These are phyloP conservation scores for Esox niger DNA, from an alignment of 2,113 vertebrate species.

Conservation along the genomic window DNA sequence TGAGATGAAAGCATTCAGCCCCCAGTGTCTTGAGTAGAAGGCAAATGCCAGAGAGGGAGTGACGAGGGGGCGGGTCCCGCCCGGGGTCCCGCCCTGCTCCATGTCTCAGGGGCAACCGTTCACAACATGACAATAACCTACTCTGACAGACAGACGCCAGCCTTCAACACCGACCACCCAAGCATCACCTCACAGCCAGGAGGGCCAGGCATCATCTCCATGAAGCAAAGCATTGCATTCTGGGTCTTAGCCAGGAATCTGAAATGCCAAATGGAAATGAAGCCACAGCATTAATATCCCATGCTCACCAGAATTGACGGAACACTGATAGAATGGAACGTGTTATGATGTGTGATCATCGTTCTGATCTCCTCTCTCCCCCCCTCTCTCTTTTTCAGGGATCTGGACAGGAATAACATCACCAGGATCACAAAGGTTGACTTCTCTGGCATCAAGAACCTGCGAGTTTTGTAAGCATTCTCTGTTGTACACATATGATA, in stretches of 20 bases:
- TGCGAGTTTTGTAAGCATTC: slow-evolving; percentile 91
- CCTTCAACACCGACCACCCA: neutral
- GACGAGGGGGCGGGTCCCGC: neutral
- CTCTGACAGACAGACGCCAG: neutral
- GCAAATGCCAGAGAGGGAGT: neutral
- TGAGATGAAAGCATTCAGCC: neutral
- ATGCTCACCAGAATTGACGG: neutral
- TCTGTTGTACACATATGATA: neutral
- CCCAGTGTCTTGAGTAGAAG: neutral
- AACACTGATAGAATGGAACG: neutral
- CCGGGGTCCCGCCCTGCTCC: neutral
- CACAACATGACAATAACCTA: neutral
- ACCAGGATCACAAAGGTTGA: slow-evolving; percentile 93
- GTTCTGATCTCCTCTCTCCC: neutral
- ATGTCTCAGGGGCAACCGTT: neutral
- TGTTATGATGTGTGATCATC: neutral
- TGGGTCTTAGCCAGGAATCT: neutral
- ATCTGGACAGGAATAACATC: slow-evolving; percentile 96
- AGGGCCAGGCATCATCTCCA: neutral
- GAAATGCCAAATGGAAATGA: too few relatives aligned
- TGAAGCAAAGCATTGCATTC: neutral
- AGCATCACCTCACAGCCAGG: neutral
- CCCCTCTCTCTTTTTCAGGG: slow-evolving; percentile 67
- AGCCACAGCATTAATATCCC: neutral
- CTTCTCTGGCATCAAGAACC: slow-evolving; percentile 92